These are phyloP conservation scores for Notarius lentiginosus DNA, from an alignment of 2,113 vertebrate genomes.

Conservation along the genomic window DNA sequence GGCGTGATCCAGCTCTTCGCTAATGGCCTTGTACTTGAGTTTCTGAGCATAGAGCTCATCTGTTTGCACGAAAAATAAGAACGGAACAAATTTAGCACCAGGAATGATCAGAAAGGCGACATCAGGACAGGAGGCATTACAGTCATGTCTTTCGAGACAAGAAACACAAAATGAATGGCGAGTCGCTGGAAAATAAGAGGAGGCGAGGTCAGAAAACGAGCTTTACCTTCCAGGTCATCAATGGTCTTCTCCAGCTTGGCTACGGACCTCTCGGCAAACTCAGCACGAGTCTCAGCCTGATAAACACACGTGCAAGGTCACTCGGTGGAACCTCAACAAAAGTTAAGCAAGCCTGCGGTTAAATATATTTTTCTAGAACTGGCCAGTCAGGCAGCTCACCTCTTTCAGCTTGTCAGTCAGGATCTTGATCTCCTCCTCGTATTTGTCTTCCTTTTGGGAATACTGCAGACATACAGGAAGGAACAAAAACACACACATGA, in stretches of 20 bases:
- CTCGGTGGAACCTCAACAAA: background rate
- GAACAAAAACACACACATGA: background rate
- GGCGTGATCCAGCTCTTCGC: conserved; percentile 97
- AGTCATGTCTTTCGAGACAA: background rate
- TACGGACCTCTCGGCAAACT: conserved; percentile 84
- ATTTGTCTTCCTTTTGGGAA: conserved; percentile 97
- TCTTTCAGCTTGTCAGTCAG: conserved; percentile 97
- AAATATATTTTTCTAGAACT: background rate
- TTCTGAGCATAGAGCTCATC: conserved; percentile 98
- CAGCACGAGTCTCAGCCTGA: conserved; percentile 84
- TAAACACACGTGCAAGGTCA: background rate
- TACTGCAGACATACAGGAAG: conserved; percentile 74
- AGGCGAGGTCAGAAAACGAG: background rate
- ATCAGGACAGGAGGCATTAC: conserved; percentile 7
- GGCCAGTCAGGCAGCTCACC: conserved; percentile 67
- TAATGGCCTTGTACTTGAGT: conserved; percentile 99
- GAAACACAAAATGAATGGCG: background rate
- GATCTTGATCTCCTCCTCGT: conserved; percentile 97
- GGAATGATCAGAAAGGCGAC: conserved; percentile 8
- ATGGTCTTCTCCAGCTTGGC: conserved; percentile 89
- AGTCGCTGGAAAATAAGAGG: background rate
- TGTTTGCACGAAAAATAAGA: conserved; percentile 53
- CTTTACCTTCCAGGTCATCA: conserved; percentile 84
- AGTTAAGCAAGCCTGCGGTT: background rate
- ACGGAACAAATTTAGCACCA: conserved; percentile 21